Evolutionary conservation across 2,797 vertebrate species (phyloP).

Genomic region (Chelon auratus): DNA sequence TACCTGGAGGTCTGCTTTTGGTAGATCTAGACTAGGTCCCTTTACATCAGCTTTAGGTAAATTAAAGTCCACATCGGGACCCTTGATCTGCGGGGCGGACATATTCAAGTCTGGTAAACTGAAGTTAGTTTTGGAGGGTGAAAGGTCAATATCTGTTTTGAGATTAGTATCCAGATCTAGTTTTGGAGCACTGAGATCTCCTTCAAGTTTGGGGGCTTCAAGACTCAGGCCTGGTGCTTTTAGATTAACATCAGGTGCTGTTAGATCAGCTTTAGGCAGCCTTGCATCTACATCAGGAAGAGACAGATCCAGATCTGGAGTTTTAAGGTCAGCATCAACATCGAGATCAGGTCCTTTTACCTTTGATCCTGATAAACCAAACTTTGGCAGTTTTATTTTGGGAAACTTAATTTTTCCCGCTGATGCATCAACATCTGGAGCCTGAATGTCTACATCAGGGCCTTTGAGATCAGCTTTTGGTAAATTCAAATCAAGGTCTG

Average conservation of each 20-base stretch:
- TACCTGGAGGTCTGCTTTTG: slow-evolving; percentile 29
- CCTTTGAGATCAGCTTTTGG: slow-evolving; percentile 48
- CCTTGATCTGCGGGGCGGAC: slow-evolving; percentile 28
- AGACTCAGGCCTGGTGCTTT: slow-evolving; percentile 3
- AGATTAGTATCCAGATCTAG: slow-evolving; percentile 36
- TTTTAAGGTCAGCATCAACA: slow-evolving; percentile 44
- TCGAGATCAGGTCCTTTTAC: slow-evolving; percentile 48
- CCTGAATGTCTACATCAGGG: slow-evolving; percentile 33
- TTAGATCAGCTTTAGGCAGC: slow-evolving; percentile 60
- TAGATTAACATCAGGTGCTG: slow-evolving; percentile 51
- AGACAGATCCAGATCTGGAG: slow-evolving; percentile 49
- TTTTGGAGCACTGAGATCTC: slow-evolving; percentile 24
- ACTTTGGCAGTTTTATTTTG: slow-evolving; percentile 56
- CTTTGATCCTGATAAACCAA: slow-evolving; percentile 51
- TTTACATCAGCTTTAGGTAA: slow-evolving; percentile 57
- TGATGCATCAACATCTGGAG: slow-evolving; percentile 38
- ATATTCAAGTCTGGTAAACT: slow-evolving; percentile 41
- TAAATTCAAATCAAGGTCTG: slow-evolving; percentile 27
- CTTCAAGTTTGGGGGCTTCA: slow-evolving; percentile 12
- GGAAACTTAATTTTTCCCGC: slow-evolving; percentile 59
- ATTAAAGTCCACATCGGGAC: slow-evolving; percentile 37
- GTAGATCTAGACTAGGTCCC: slow-evolving; percentile 30
- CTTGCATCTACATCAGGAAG: slow-evolving; percentile 52
- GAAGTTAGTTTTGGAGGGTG: slow-evolving; percentile 37
- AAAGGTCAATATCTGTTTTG: slow-evolving; percentile 38